Conservation (phyloP, 1,140 invertebrate genomes). For the Micrasema longulum region DNA sequence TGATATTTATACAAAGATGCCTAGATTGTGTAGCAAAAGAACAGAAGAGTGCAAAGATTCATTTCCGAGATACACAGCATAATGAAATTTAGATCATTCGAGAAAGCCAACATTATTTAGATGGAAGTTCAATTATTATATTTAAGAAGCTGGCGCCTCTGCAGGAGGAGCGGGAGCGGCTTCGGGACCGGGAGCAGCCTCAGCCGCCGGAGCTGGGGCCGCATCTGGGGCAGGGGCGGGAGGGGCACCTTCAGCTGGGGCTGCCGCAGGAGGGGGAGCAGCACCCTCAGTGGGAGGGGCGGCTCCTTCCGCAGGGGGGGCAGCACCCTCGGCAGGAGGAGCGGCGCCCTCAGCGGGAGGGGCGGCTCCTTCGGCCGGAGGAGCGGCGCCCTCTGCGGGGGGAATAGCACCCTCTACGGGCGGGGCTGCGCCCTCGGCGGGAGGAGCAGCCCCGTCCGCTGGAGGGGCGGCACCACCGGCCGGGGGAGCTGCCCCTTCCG, state of each 20-base stretch:
- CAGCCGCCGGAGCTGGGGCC: conserved; percentile 53
- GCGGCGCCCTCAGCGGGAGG: conserved; percentile 58
- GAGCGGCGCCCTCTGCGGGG: conserved; percentile 58
- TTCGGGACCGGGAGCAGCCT: conserved; percentile 49
- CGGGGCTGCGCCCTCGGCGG: conserved; percentile 58
- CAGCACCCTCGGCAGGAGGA: conserved; percentile 60
- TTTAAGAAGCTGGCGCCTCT: conserved; percentile 54
- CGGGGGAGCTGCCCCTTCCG: conserved; percentile 60
- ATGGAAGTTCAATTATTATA: conserved; percentile 19
- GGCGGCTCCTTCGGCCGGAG: conserved; percentile 56
- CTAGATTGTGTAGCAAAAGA: too few species aligned
- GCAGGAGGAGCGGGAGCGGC: conserved; percentile 56
- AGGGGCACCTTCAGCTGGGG: conserved; percentile 54
- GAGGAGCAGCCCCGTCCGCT: conserved; percentile 56
- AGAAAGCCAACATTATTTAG: background rate
- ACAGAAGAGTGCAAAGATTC: too few species aligned
- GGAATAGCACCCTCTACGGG: conserved; percentile 59
- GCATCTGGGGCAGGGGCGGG: conserved; percentile 56
- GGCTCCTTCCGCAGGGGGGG: conserved; percentile 56
- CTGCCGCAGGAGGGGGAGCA: conserved; percentile 50
- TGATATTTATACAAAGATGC: too few species aligned
- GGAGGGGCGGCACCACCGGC: conserved; percentile 59
- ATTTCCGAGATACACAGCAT: too few species aligned
- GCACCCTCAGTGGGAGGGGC: conserved; percentile 54
- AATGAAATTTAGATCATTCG: background rate